phyloP scores from a whole-genome alignment of 2,888 invertebrate genomes.

The Thereva unica region DNA sequence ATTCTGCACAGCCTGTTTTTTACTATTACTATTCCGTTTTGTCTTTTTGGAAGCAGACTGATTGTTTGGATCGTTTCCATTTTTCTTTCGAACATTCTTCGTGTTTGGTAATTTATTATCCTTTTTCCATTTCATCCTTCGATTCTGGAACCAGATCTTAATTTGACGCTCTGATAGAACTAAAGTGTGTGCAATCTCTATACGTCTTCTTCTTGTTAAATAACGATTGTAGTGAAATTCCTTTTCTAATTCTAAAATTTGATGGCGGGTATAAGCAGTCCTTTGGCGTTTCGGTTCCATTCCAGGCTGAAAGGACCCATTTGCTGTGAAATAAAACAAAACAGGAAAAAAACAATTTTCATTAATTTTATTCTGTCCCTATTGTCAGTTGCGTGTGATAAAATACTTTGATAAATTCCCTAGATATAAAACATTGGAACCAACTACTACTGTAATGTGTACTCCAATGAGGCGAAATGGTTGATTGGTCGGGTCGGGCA shows the following conservation, averaged over 20 bases:
- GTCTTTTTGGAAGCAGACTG: constrained; percentile 51
- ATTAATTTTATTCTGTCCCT: constrained; percentile 21
- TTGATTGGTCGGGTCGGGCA: constrained; percentile 38
- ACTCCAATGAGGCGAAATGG: too few relatives aligned
- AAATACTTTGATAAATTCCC: background rate
- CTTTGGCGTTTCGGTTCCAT: constrained; percentile 96
- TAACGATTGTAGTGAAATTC: constrained; percentile 98
- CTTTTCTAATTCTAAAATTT: constrained; percentile 95
- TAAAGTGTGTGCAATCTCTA: constrained; percentile 96
- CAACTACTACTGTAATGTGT: background rate
- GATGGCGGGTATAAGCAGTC: constrained; percentile 96
- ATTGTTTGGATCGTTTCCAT: constrained; percentile 58
- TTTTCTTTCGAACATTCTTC: constrained; percentile 70
- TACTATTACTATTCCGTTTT: constrained; percentile 52
- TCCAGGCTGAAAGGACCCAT: constrained; percentile 85
- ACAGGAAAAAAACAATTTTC: constrained; percentile 40
- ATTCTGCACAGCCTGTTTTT: constrained; percentile 55
- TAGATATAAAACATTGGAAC: background rate
- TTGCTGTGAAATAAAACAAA: constrained; percentile 69
- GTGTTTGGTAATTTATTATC: constrained; percentile 63
- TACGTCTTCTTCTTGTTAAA: constrained; percentile 89
- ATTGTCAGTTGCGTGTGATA: constrained; percentile 25
- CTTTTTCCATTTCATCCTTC: constrained; percentile 86
- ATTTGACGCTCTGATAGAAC: constrained; percentile 90
- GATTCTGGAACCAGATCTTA: constrained; percentile 87